Percentiles rank a stretch among this genome's conserved stretches.
phyloP scores from a whole-genome alignment of 2,797 vertebrate species.

The Oreochromis grahami region DNA sequence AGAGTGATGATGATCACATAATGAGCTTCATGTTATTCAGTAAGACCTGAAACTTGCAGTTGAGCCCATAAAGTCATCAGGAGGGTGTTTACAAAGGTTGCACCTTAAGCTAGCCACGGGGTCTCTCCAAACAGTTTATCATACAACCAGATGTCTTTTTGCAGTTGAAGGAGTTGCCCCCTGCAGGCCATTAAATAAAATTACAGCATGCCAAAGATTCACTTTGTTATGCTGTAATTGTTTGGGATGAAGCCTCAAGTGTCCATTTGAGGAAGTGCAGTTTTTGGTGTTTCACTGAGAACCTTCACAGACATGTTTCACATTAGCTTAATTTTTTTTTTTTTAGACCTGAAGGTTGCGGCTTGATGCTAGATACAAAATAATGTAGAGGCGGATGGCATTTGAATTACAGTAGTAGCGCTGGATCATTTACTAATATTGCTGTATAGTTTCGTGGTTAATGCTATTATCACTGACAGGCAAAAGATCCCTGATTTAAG shows the following conservation, averaged over 20 bases:
- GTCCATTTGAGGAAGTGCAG: neutral
- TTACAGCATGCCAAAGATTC: neutral
- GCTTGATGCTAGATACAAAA: neutral
- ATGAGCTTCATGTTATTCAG: accelerated
- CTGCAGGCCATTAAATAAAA: neutral
- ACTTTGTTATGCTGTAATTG: neutral
- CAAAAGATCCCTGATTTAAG: neutral
- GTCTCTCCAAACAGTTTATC: neutral
- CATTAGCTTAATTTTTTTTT: neutral
- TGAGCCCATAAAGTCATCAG: neutral
- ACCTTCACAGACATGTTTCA: neutral
- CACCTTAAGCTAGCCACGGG: neutral
- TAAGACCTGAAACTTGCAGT: neutral
- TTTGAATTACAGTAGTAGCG: neutral
- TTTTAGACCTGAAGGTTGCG: neutral
- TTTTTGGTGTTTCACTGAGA: neutral
- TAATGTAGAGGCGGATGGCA: neutral
- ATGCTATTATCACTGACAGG: neutral
- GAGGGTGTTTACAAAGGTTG: neutral
- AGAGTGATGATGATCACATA: neutral
- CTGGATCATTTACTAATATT: neutral
- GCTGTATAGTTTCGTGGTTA: neutral
- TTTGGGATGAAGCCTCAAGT: neutral
- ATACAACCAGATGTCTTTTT: neutral
- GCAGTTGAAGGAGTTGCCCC: neutral